phyloP scores from a whole-genome alignment of 2,797 vertebrate genomes.

The Bradypus variegatus region DNA sequence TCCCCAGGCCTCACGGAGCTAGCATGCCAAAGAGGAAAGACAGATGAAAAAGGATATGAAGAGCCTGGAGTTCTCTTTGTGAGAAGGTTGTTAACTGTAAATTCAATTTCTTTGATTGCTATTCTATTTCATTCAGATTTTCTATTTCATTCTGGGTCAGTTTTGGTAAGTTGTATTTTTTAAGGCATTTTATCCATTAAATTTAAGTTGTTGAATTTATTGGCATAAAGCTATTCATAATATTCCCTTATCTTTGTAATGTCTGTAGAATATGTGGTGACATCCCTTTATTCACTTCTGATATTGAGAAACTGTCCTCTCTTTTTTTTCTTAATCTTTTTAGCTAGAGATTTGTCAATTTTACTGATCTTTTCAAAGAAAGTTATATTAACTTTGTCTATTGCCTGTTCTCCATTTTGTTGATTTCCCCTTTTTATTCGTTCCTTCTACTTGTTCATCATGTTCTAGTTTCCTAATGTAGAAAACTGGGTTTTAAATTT shows the following conservation, averaged over 20 bases:
- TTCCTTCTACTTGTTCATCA: background rate
- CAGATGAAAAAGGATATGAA: background rate
- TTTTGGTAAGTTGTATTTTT: background rate
- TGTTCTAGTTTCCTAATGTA: background rate
- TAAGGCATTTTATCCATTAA: background rate
- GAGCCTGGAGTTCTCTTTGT: background rate
- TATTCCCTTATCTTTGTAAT: background rate
- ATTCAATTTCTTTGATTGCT: background rate
- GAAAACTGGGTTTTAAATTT: background rate
- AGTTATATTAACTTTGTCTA: accelerated
- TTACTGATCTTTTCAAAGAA: background rate
- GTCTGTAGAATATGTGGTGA: background rate
- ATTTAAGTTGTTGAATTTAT: background rate
- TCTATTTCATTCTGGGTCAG: background rate
- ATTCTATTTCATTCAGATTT: background rate
- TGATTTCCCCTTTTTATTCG: background rate
- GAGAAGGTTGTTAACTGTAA: background rate
- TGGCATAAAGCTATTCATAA: background rate
- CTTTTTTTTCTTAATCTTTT: background rate
- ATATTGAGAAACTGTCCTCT: background rate
- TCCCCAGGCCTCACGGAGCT: background rate
- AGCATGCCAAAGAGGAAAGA: background rate
- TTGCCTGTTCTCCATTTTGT: background rate
- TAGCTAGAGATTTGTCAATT: background rate
- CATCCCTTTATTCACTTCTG: background rate